Conservation (phyloP, 2,797 vertebrate species). For the Streptopelia turtur region DNA sequence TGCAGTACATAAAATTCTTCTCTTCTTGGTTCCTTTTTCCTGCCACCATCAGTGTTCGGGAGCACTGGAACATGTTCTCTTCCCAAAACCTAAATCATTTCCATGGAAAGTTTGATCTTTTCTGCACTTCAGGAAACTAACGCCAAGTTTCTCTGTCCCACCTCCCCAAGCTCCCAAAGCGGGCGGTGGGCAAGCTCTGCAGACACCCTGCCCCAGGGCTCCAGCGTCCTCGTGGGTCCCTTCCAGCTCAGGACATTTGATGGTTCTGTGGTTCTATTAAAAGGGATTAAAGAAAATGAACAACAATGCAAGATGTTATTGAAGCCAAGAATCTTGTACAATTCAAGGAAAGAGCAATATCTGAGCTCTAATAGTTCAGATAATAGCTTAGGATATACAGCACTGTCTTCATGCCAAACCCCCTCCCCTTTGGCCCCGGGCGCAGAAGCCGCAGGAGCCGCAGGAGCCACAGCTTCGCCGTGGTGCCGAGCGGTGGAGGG, state of each 20-base stretch:
- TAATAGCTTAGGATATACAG: neutral
- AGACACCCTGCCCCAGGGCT: neutral
- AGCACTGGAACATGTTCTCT: neutral
- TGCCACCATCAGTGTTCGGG: neutral
- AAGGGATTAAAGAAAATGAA: neutral
- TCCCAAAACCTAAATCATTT: neutral
- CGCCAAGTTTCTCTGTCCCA: fast-evolving
- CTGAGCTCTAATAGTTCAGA: neutral
- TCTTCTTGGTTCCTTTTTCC: neutral
- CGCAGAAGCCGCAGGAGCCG: neutral
- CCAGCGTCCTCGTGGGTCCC: no score
- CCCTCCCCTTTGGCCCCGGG: neutral
- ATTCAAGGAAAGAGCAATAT: neutral
- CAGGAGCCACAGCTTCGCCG: neutral
- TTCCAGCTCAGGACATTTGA: no score
- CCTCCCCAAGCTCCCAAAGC: neutral
- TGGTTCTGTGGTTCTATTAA: no score
- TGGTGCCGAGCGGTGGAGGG: no score
- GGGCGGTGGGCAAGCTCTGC: neutral
- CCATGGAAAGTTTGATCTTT: fast-evolving
- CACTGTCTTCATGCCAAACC: neutral
- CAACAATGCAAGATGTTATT: neutral
- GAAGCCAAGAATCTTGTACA: neutral
- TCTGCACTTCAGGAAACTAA: neutral
- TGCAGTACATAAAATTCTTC: neutral